A percentile compares a stretch with the other conserved stretches of the same genome.
phyloP scores from a whole-genome alignment of 2,888 invertebrate species.

The Luperina testacea region DNA sequence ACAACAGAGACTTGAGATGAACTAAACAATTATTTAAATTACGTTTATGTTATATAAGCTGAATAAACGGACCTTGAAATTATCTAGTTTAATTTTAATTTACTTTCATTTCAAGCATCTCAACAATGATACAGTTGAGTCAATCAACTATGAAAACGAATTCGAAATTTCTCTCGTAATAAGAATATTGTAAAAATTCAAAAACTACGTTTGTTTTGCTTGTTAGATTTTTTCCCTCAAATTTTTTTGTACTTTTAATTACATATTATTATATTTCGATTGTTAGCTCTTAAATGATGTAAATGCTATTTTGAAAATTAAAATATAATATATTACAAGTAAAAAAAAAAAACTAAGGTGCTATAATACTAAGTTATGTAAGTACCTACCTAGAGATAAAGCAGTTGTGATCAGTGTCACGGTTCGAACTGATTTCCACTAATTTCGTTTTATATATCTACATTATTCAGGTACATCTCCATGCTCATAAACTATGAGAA shows the following conservation, averaged over 20 bases:
- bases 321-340: background rate
- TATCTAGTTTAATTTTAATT: constrained; percentile 32
- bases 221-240: background rate
- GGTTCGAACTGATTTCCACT: background rate
- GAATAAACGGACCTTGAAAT: constrained; percentile 45
- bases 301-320: background rate
- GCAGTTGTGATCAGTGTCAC: background rate
- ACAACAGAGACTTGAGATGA: background rate
- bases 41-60: constrained; percentile 9
- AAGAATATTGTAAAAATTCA: constrained; percentile 2
- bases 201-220: background rate
- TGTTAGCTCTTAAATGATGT: background rate
- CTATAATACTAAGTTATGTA: background rate
- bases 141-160: constrained; percentile 38
- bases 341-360: background rate
- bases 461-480: background rate
- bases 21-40: constrained; percentile 28
- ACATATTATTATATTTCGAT: background rate
- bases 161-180: constrained; percentile 34
- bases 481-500: background rate
- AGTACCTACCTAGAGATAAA: background rate
- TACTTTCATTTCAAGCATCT: constrained; percentile 45
- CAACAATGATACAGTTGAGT: constrained; percentile 18
- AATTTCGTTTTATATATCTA: background rate
- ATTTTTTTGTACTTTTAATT: background rate